A percentile compares a stretch with the other conserved stretches of the same genome.
Evolutionary conservation across 2,888 invertebrate genomes (phyloP).

Genomic region (Lissonota sp.): DNA sequence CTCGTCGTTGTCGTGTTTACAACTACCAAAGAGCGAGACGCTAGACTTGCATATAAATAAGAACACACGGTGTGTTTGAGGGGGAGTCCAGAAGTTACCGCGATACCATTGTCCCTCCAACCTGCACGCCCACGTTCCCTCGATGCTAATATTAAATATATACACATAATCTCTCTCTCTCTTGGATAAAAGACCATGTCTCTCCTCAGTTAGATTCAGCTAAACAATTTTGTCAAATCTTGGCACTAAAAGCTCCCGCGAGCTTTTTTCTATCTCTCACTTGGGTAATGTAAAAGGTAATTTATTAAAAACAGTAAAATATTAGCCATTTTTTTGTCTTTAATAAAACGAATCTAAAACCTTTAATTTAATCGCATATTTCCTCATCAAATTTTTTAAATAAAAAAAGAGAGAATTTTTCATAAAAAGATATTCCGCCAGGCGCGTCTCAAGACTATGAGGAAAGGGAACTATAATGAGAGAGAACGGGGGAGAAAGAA

Average conservation of each 20-base stretch:
- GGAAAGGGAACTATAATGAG: conserved; percentile 13
- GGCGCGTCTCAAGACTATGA: too few relatives aligned
- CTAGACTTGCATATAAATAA: conserved; percentile 25
- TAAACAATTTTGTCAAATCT: too few relatives aligned
- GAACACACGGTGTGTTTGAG: conserved; percentile 8
- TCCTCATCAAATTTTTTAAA: not conserved
- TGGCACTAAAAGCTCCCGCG: too few relatives aligned
- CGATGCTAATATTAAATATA: conserved; percentile 76
- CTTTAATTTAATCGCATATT: too few relatives aligned
- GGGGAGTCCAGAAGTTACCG: conserved; percentile 30
- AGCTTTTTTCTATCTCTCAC: too few relatives aligned
- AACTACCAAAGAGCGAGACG: conserved; percentile 9
- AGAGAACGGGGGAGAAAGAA: conserved; percentile 22
- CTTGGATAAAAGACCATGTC: not conserved
- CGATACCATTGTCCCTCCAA: conserved; percentile 75
- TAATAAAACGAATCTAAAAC: too few relatives aligned
- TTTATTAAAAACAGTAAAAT: too few relatives aligned
- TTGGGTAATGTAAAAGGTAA: too few relatives aligned
- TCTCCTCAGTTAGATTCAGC: too few relatives aligned
- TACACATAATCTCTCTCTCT: conserved; percentile 27
- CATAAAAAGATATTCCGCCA: not conserved
- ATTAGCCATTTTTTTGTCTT: too few relatives aligned
- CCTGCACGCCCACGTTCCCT: conserved; percentile 74
- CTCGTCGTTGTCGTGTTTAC: not conserved
- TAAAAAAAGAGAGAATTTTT: not conserved